phyloP scores from a whole-genome alignment of 2,797 vertebrate species.

The Nyctalus aviator region DNA sequence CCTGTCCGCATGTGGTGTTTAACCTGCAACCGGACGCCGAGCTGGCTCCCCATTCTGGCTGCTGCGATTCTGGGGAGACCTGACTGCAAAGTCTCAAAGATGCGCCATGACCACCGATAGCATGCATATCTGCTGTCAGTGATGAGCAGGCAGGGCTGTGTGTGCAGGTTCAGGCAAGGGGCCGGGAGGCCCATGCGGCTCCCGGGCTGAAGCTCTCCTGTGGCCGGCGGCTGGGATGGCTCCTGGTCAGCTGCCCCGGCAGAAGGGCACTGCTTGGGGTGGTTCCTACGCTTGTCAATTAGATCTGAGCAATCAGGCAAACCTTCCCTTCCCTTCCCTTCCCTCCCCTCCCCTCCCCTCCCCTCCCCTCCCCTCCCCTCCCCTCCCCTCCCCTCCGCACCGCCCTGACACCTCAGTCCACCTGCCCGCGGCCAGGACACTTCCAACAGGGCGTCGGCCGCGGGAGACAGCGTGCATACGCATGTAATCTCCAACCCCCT shows the following conservation, averaged over 20 bases:
- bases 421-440: slow-evolving; percentile 73
- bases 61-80: slow-evolving; percentile 81
- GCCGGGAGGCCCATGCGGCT: background rate
- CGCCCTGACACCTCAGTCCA: slow-evolving; percentile 85
- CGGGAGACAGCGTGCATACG: slow-evolving; percentile 78
- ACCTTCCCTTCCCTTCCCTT: slow-evolving; percentile 67
- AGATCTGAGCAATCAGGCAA: slow-evolving; percentile 83
- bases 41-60: slow-evolving; percentile 76
- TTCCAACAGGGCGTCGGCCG: slow-evolving; percentile 76
- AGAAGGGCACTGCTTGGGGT: background rate
- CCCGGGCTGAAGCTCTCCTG: background rate
- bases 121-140: slow-evolving; percentile 59
- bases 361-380: no score
- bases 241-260: background rate
- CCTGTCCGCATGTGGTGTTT: fast-evolving
- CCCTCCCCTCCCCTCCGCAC: slow-evolving; percentile 73
- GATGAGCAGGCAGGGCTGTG: slow-evolving; percentile 9
- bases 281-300: slow-evolving; percentile 71
- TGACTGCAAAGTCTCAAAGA: slow-evolving; percentile 78
- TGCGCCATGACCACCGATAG: slow-evolving; percentile 69
- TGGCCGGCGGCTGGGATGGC: background rate
- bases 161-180: background rate
- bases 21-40: slow-evolving; percentile 9
- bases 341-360: slow-evolving; percentile 75
- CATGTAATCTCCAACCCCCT: slow-evolving; percentile 87